Base-by-base conservation (phyloP, 2,888 invertebrate genomes). In the Drosophila basisetae region DNA sequence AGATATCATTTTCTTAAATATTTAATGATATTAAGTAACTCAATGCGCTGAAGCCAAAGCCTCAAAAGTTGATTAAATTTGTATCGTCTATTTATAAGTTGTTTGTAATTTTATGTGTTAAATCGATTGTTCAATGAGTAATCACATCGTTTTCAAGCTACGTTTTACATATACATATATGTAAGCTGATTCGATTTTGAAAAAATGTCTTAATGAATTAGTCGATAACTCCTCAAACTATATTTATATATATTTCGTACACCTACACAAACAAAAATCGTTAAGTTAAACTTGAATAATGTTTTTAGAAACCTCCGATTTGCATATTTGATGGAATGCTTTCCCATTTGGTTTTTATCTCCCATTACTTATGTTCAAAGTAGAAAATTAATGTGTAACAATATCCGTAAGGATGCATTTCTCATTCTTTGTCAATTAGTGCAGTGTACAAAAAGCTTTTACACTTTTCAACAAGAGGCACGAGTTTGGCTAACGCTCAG, bases 341-440 rank as follows among this genome's bases (percentile, higher is more conserved):
- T n/a, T 16, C 13, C 5, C 10, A 35, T 22, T 2, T 22, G 35
- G 11, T 25, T 37, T 13, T 10, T 4, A 25, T 5, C 4, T 10
- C 4, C 16, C 31, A 13, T 47, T 35, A 61, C 43, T 53, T 47
- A 53, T 59, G 39, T 63, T 56, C 18, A 39, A 53, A 22, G 50
- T 18, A 35, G 18, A 65, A 54, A n/a, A n/a, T 22, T 4, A 58
- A 43, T 53, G 18, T 25, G 22, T 18, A 9, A 33, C 52, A n/a
- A 16, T 25, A 25, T 47, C 25, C 31, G 25, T 30, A 61, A 62
- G 70, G 60, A 63, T 75, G 66, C 78, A 65, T 66, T 72, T 69
- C 68, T 50, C 76, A 67, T 69, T 69, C 50, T 60, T 72, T 79
- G 68, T 72, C 73, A 79, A 79, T 79, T 79, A 76, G 79, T 69